phyloP scores from a whole-genome alignment of 2,113 vertebrate genomes.

The Tiliqua scincoides region DNA sequence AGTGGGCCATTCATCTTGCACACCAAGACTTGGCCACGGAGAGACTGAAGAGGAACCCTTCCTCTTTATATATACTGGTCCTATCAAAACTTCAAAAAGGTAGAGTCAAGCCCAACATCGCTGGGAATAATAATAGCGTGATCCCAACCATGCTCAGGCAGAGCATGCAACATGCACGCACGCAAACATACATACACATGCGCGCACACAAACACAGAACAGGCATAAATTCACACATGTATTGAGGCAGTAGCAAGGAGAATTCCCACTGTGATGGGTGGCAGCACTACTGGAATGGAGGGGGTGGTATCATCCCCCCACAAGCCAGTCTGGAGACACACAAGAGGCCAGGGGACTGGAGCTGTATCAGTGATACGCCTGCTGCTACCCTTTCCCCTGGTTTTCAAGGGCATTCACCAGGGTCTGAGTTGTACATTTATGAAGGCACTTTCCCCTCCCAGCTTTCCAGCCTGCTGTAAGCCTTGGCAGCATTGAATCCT shows the following conservation, averaged over 20 bases:
- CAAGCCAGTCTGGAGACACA: background rate
- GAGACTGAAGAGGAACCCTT: background rate
- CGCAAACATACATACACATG: slow-evolving; percentile 16
- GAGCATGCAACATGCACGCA: slow-evolving; percentile 62
- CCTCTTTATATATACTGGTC: background rate
- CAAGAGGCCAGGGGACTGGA: slow-evolving; percentile 4
- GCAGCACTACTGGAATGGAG: slow-evolving; percentile 40
- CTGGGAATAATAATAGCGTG: slow-evolving; percentile 3
- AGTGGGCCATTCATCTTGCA: background rate
- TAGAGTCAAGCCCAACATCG: background rate
- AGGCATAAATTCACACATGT: slow-evolving; percentile 26
- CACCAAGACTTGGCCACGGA: background rate
- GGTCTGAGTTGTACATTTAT: background rate
- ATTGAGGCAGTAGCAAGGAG: slow-evolving; percentile 18
- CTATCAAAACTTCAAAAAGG: background rate
- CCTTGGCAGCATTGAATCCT: background rate
- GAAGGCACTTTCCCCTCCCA: background rate
- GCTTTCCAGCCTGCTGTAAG: background rate
- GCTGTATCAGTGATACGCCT: background rate
- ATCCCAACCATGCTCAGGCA: background rate
- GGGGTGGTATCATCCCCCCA: background rate
- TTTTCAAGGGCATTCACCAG: background rate
- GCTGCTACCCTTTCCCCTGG: background rate
- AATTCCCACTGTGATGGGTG: slow-evolving; percentile 7
- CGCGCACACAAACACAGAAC: slow-evolving; percentile 8